Base-by-base conservation (phyloP, 2,888 invertebrate genomes). In the Dinocampus coccinellae region DNA sequence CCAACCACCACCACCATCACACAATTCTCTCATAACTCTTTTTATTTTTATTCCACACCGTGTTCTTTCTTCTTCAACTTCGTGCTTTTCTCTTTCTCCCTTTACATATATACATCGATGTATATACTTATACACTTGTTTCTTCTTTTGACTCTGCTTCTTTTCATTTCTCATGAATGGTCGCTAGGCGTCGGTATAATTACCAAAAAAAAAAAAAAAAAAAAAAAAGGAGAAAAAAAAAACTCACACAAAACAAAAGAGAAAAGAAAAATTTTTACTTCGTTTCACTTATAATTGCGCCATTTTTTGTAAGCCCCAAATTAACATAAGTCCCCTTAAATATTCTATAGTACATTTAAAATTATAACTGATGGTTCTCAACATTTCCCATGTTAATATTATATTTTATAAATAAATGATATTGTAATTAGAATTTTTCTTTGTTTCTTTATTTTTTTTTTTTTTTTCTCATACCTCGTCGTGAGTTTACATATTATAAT, bases 241-340 rank as follows among this genome's bases (percentile, higher is more conserved):
- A n/a, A n/a, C n/a, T n/a, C n/a, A n/a, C n/a, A n/a, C n/a, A n/a
- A n/a, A n/a, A n/a, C n/a, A n/a, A n/a, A n/a, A n/a, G n/a, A n/a
- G n/a, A n/a, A n/a, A n/a, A n/a, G n/a, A n/a, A n/a, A n/a, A n/a
- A n/a, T n/a, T n/a, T n/a, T 76, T 75, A 62, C 70, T 73, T 76
- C 67, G 73, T 81, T 78, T 79, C 77, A 77, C 77, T 78, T 78
- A 77, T 47, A 72, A 69, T 53, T 55, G 55, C 68, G 69, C 64
- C 74, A 72, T 73, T 77, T 75, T 73, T 73, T 75, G 72, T 70
- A 75, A 73, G 71, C 74, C 70, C 75, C 74, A 75, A 77, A 80
- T 81, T 80, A 80, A 77, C 81, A 80, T 81, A 81, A 76, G 66
- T 76, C 68, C 60, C 65, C 70, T 63, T 61, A 64, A 64, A 57